Conservation (phyloP, 2,888 invertebrate species). For the Drosophila monieri region DNA sequence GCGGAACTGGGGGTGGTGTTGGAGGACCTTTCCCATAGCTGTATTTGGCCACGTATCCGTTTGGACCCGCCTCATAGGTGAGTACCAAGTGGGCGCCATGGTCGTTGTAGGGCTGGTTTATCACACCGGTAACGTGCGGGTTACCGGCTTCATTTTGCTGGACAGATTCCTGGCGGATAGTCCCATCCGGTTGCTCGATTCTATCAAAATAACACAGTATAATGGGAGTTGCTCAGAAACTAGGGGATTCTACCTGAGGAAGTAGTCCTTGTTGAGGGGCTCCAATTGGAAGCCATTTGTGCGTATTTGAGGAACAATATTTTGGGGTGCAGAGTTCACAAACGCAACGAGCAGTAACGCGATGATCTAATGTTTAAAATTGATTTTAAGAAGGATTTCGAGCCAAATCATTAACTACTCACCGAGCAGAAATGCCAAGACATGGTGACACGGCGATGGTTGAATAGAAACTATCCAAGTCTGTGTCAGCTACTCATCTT, state of each 20-base stretch:
- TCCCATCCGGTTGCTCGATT: constrained; percentile 38
- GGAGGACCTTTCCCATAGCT: constrained; percentile 13
- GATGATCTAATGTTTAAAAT: constrained; percentile 29
- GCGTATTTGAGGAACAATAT: constrained; percentile 41
- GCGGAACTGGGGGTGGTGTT: constrained; percentile 5
- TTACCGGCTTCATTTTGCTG: constrained; percentile 41
- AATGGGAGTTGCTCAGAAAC: background rate
- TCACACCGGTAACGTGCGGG: constrained; percentile 43
- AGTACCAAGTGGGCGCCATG: constrained; percentile 18
- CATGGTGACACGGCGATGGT: constrained; percentile 39
- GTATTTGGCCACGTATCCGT: constrained; percentile 56
- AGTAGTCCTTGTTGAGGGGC: constrained; percentile 32
- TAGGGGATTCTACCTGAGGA: constrained; percentile 30
- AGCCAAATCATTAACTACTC: constrained; percentile 5
- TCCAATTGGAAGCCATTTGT: constrained; percentile 29
- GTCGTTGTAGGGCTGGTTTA: constrained; percentile 15
- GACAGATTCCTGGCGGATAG: constrained; percentile 43
- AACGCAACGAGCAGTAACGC: constrained; percentile 22
- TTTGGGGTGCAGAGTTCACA: constrained; percentile 12
- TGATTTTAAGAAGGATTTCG: background rate
- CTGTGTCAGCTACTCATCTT: constrained; percentile 15
- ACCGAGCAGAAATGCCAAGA: constrained; percentile 21
- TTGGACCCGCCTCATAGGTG: constrained; percentile 51
- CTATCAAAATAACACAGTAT: background rate
- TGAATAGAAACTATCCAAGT: constrained; percentile 28